These are phyloP conservation scores for Leucoraja ocellata DNA, from an alignment of 2,797 vertebrate genomes.

Conservation along the genomic window DNA sequence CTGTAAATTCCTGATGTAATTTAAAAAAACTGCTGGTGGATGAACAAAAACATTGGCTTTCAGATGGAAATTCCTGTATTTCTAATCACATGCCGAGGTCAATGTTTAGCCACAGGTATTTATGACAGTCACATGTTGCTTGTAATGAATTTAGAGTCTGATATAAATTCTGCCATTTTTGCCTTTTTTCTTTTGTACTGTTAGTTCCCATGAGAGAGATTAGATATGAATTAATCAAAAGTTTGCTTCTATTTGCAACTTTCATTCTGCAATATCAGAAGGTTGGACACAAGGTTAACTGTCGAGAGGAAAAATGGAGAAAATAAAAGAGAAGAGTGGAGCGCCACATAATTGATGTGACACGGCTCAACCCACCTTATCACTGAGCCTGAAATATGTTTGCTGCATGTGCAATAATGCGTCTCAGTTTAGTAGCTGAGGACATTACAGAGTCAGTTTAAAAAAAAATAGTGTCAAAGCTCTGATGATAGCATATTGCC, in stretches of 20 bases:
- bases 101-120: not conserved
- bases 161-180: constrained; percentile 18
- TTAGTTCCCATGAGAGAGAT: constrained; percentile 21
- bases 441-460: constrained; percentile 45
- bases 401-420: constrained; percentile 49
- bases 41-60: not conserved
- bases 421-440: constrained; percentile 48
- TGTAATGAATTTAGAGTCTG: not conserved
- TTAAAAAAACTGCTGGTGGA: not conserved
- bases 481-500: not conserved
- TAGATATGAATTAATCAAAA: constrained; percentile 33
- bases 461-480: not conserved
- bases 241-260: constrained; percentile 31
- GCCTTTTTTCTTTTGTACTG: not conserved
- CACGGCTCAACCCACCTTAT: constrained; percentile 56
- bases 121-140: not conserved
- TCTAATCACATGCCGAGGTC: not conserved
- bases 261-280: constrained; percentile 53
- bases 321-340: constrained; percentile 56
- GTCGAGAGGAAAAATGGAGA: constrained; percentile 55
- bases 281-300: constrained; percentile 59
- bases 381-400: constrained; percentile 52
- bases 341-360: constrained; percentile 63
- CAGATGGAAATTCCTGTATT: not conserved
- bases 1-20: not conserved